These are phyloP conservation scores for Delichon dasypus DNA, from an alignment of 2,797 vertebrate genomes.

Conservation along the genomic window DNA sequence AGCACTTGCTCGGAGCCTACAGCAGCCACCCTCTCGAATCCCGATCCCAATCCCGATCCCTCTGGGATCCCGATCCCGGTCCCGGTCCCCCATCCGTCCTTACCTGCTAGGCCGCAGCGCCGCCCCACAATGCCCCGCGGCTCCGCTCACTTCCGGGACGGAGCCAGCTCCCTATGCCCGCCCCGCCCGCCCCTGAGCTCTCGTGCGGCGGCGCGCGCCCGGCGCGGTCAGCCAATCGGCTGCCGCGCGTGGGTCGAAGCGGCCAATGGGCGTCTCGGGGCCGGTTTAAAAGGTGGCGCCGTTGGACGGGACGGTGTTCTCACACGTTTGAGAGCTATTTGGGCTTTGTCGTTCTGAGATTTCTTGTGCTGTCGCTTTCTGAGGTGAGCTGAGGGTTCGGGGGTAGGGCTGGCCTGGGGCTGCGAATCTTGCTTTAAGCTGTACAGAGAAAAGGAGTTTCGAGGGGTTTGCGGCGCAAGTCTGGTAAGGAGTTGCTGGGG, in stretches of 20 bases:
- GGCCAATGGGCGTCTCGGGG: background rate
- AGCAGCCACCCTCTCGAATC: too few relatives aligned
- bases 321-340: fast-evolving
- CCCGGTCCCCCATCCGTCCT: fast-evolving
- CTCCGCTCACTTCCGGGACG: background rate
- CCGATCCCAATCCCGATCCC: too few relatives aligned
- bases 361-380: fast-evolving
- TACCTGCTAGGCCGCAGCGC: background rate
- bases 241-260: background rate
- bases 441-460: fast-evolving
- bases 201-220: fast-evolving
- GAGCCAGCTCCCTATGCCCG: fast-evolving
- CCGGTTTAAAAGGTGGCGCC: background rate
- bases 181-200: too few relatives aligned
- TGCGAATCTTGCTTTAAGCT: fast-evolving
- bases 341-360: too few relatives aligned
- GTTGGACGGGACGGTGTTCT: fast-evolving
- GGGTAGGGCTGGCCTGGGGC: fast-evolving
- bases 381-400: background rate
- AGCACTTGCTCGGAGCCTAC: fast-evolving
- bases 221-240: background rate
- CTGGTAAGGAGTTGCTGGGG: too few relatives aligned
- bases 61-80: fast-evolving
- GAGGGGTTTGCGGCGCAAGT: too few relatives aligned
- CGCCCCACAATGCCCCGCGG: background rate